Evolutionary conservation across 1,140 invertebrate genomes (phyloP).

Genomic region (Drosophila kanapiae): DNA sequence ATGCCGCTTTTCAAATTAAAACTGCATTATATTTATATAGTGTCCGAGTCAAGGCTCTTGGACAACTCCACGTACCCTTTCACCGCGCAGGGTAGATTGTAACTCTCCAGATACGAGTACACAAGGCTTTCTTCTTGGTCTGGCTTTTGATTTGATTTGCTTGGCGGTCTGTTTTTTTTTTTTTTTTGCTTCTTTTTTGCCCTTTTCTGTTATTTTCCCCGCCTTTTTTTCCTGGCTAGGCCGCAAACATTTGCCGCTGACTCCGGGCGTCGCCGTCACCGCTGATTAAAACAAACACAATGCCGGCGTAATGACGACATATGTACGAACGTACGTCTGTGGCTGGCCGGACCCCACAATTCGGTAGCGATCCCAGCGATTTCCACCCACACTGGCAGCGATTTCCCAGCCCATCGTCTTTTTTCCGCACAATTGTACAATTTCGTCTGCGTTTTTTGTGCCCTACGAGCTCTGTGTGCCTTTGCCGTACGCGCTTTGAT

Average conservation of each 20-base stretch:
- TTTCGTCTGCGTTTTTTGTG: constrained; percentile 61
- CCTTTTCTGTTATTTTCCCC: neutral
- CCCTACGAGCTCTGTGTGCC: constrained; percentile 18
- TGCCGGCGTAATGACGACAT: constrained; percentile 81
- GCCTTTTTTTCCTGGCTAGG: constrained; percentile 24
- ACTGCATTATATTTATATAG: neutral
- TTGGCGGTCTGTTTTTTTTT: constrained; percentile 17
- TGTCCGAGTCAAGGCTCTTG: neutral
- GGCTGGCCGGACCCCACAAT: constrained; percentile 29
- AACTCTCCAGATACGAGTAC: constrained; percentile 24
- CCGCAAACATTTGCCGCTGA: constrained; percentile 70
- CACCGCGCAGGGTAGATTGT: neutral
- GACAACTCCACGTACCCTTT: neutral
- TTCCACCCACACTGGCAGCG: neutral
- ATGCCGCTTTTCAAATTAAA: neutral
- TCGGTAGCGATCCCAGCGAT: neutral
- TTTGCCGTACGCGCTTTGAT: constrained; percentile 34
- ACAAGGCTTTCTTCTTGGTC: constrained; percentile 41
- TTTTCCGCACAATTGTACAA: constrained; percentile 84
- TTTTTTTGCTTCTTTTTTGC: constrained; percentile 20
- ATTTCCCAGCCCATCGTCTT: constrained; percentile 32
- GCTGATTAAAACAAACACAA: constrained; percentile 84
- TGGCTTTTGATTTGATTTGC: constrained; percentile 63
- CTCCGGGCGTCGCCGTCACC: constrained; percentile 49
- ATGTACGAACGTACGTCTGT: constrained; percentile 53